Percentiles rank a stretch among this genome's conserved stretches.
These are phyloP conservation scores for Agrypnus murinus DNA, from an alignment of 2,888 invertebrate genomes.

Conservation along the genomic window DNA sequence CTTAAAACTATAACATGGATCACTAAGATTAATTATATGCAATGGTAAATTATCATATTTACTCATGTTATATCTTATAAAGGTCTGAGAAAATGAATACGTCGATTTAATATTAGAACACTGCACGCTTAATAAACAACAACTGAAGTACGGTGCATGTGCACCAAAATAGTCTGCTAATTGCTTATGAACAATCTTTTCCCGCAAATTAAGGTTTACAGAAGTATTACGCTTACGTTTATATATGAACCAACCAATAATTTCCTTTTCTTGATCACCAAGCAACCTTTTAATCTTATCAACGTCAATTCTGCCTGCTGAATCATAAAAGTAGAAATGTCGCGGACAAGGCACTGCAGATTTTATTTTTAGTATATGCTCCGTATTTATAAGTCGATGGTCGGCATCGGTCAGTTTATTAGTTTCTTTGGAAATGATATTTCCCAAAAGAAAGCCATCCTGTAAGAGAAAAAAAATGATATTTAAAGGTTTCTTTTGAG, in stretches of 20 bases:
- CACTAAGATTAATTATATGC: constrained; percentile 72
- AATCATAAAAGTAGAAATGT: constrained; percentile 75
- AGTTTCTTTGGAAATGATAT: constrained; percentile 57
- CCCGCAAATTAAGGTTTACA: constrained; percentile 76
- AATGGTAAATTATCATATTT: constrained; percentile 73
- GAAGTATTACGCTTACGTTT: constrained; percentile 73
- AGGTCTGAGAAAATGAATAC: constrained; percentile 77
- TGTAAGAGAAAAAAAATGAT: constrained; percentile 59
- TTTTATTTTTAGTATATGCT: constrained; percentile 77
- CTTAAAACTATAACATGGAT: constrained; percentile 65
- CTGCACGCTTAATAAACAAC: constrained; percentile 76
- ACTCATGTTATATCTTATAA: constrained; percentile 75
- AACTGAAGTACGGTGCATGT: constrained; percentile 75
- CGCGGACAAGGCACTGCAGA: constrained; percentile 77
- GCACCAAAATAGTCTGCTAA: constrained; percentile 76
- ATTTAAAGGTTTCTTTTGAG: not conserved
- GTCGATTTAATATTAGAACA: constrained; percentile 74
- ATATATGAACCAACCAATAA: constrained; percentile 78
- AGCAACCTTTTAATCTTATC: constrained; percentile 74
- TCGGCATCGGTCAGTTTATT: constrained; percentile 82
- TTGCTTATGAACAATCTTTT: constrained; percentile 78
- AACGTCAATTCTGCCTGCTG: constrained; percentile 75
- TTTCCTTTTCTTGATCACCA: constrained; percentile 73
- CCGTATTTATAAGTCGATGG: constrained; percentile 76
- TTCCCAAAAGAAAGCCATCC: constrained; percentile 65